Evolutionary conservation across 2,888 invertebrate genomes (phyloP).

Genomic region (Trilocha varians): DNA sequence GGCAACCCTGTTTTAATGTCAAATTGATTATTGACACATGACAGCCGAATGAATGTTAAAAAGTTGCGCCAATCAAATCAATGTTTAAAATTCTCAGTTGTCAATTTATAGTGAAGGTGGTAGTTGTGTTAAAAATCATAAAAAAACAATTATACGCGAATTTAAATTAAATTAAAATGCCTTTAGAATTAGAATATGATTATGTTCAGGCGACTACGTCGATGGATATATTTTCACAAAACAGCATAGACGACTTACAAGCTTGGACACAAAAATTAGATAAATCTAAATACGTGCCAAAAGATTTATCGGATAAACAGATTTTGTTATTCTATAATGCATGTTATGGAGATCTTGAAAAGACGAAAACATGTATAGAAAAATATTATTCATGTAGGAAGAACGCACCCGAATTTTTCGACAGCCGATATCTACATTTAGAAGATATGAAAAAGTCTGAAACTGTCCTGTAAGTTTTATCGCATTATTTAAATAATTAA

Average conservation of each 20-base stretch:
- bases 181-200: conserved; percentile 56
- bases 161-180: conserved; percentile 34
- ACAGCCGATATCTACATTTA: conserved; percentile 66
- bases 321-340: conserved; percentile 78
- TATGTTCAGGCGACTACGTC: conserved; percentile 50
- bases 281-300: conserved; percentile 62
- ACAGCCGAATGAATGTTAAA: no score
- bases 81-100: conserved; percentile 42
- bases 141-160: conserved; percentile 17
- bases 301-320: conserved; percentile 73
- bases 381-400: conserved; percentile 74
- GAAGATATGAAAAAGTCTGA: conserved; percentile 59
- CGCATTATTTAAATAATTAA: no score
- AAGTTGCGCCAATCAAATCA: not conserved
- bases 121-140: conserved; percentile 27
- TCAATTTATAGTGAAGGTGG: conserved; percentile 34
- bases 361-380: conserved; percentile 75
- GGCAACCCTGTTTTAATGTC: no score
- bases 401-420: conserved; percentile 76
- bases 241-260: conserved; percentile 55
- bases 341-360: conserved; percentile 74
- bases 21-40: no score
- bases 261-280: conserved; percentile 64
- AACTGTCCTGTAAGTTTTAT: conserved; percentile 68
- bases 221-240: conserved; percentile 65